Evolutionary conservation across 2,888 invertebrate genomes (phyloP), one percentile per base, ranked within the genome.

Genomic region (Melieria crassipennis): DNA sequence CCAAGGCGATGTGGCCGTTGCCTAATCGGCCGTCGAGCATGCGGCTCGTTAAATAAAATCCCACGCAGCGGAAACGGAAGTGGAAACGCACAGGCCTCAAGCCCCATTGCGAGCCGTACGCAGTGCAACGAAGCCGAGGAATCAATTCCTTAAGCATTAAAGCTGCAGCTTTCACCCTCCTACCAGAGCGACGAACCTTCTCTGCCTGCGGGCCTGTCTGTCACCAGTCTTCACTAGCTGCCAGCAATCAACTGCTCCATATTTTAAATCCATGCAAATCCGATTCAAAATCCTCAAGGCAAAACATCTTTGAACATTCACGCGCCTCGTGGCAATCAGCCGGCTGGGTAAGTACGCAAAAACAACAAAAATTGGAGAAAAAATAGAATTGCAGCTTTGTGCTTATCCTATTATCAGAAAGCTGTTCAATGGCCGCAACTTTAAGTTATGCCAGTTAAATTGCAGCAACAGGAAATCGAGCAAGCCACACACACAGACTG

Each of bases 211-310:
- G 42, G 3, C 10, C 52, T 60, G 4, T 30, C 11, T 48, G 6
- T 62, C 50, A 30, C 9, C n/a, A 2, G 7, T 47, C 46, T 69
- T 16, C 46, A 10, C 48, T 7, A 7, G 13, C 52, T 55, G 46
- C 52, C 30, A 30, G 30, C 30, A 16, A 46, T 46, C 58, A 52
- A 11, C 64, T 55, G 46, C 30, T 13, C 7, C 11, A 7, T 56
- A 58, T 63, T 68, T 71, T 50, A 70, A 72, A 70, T 65, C 72
- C 74, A 67, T 70, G 69, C 70, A 74, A 74, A 72, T 70, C 67
- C 66, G n/a, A 60, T 70, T 69, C 57, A 62, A 67, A 72, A 57
- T 62, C 70, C 70, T 47, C 65, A 69, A 70, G 63, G 67, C 57
- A 69, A 52, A 65, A 65, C 45, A 65, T 10, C 43, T 65, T 65